phyloP scores from a whole-genome alignment of 2,888 invertebrate genomes.

The Scaptomyza tumidula region DNA sequence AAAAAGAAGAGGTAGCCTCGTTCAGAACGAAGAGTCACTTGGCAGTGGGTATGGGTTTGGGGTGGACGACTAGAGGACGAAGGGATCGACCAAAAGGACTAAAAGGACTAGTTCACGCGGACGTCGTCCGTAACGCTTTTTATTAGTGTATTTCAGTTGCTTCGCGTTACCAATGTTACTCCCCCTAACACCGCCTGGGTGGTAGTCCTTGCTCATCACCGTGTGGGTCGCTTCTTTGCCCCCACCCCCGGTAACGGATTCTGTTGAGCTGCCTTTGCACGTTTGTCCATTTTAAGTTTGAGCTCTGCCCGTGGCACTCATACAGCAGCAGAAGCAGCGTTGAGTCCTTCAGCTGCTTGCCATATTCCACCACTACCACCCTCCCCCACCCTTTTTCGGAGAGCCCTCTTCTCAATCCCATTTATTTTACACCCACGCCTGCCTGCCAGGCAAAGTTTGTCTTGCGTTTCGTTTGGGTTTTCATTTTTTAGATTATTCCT shows the following conservation, averaged over 20 bases:
- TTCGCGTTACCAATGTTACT: slow-evolving; percentile 32
- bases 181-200: not conserved
- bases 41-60: slow-evolving; percentile 28
- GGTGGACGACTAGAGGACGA: slow-evolving; percentile 26
- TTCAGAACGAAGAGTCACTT: slow-evolving; percentile 60
- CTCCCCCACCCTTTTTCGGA: not conserved
- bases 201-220: slow-evolving; percentile 77
- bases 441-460: slow-evolving; percentile 79
- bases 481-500: slow-evolving; percentile 80
- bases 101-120: slow-evolving; percentile 75
- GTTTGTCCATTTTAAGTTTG: slow-evolving; percentile 82
- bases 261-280: slow-evolving; percentile 56
- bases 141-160: slow-evolving; percentile 63
- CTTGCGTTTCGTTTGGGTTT: slow-evolving; percentile 81
- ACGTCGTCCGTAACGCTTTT: slow-evolving; percentile 67
- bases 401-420: slow-evolving; percentile 48
- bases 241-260: slow-evolving; percentile 5
- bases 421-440: slow-evolving; percentile 80
- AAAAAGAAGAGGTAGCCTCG: slow-evolving; percentile 27
- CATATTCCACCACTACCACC: slow-evolving; percentile 8
- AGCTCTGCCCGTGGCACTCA: slow-evolving; percentile 81
- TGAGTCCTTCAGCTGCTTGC: slow-evolving; percentile 68
- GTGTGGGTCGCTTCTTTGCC: slow-evolving; percentile 41
- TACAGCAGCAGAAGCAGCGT: slow-evolving; percentile 65
- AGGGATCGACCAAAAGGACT: slow-evolving; percentile 36